Percentiles rank a stretch among this genome's conserved stretches.
Conservation (phyloP, 1,140 invertebrate species). For the Trichogramma pretiosum region DNA sequence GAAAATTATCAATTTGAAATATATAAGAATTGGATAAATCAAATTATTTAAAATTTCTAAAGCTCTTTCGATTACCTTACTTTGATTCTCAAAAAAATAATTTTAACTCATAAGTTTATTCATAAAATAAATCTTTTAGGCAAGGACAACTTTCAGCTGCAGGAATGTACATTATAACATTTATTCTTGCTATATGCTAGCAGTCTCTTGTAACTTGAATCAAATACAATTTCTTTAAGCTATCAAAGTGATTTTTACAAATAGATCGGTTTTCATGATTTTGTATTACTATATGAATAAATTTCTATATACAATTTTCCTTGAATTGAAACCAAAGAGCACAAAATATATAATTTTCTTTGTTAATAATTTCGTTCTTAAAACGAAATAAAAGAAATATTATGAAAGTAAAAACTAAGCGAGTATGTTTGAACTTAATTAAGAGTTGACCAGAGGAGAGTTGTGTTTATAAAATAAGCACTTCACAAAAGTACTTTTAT, state of each 20-base stretch:
- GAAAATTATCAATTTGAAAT: too few species aligned
- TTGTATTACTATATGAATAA: conserved; percentile 7
- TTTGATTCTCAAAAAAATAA: too few species aligned
- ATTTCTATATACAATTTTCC: conserved; percentile 18
- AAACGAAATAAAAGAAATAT: conserved; percentile 23
- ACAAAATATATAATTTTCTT: conserved; percentile 21
- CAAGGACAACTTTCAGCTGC: conserved; percentile 19
- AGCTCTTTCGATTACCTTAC: background rate
- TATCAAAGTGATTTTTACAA: conserved; percentile 16
- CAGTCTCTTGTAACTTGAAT: conserved; percentile 19
- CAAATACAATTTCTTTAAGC: conserved; percentile 21
- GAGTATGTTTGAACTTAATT: conserved; percentile 12
- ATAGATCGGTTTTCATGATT: conserved; percentile 10
- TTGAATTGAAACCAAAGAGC: conserved; percentile 19
- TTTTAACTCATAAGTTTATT: too few species aligned
- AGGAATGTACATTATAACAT: conserved; percentile 21
- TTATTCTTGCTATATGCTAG: conserved; percentile 20
- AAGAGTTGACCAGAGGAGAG: too few species aligned
- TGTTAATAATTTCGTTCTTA: conserved; percentile 15
- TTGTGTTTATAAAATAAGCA: conserved; percentile 7
- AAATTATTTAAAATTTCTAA: too few species aligned
- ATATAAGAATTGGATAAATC: too few species aligned
- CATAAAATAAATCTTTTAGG: conserved; percentile 16
- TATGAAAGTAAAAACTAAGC: conserved; percentile 16
- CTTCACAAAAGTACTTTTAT: conserved; percentile 1